Conservation (phyloP, 2,888 invertebrate species). For the Imbricaverruca yamaguchii region DNA sequence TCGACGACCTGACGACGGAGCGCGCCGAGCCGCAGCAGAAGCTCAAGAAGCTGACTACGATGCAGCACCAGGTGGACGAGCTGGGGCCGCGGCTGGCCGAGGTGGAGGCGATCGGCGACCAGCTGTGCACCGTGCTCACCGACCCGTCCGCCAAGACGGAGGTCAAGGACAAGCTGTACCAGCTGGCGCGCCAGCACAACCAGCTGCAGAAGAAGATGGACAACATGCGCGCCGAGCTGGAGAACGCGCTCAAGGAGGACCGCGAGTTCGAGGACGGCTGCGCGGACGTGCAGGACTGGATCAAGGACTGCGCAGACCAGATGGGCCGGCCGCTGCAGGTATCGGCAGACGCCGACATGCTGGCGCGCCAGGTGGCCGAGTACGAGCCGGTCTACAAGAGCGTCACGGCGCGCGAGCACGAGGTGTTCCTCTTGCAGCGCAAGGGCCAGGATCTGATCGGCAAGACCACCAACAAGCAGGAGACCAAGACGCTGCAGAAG, state of each 20-base stretch:
- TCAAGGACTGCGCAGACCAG: conserved; percentile 67
- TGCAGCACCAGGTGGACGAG: conserved; percentile 80
- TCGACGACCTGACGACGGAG: conserved; percentile 71
- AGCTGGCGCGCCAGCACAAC: conserved; percentile 78
- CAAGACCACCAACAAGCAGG: conserved; percentile 44
- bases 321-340: conserved; percentile 69
- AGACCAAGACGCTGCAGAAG: conserved; percentile 57
- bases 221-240: conserved; percentile 81
- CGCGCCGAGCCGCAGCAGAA: conserved; percentile 74
- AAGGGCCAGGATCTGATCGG: conserved; percentile 68
- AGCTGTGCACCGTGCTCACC: conserved; percentile 71
- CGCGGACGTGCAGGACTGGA: conserved; percentile 81
- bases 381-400: conserved; percentile 78
- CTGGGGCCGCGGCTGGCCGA: conserved; percentile 80
- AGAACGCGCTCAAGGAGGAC: conserved; percentile 72
- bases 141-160: conserved; percentile 86
- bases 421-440: conserved; percentile 86
- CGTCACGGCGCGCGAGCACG: conserved; percentile 80
- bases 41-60: conserved; percentile 71
- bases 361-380: conserved; percentile 77
- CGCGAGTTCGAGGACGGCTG: conserved; percentile 84
- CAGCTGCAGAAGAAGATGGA: conserved; percentile 83
- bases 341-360: conserved; percentile 72
- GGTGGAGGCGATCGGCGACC: conserved; percentile 80
- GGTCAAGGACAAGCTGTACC: conserved; percentile 76